Evolutionary conservation across 1,140 invertebrate species (phyloP).

Genomic region (Phortica variegata): DNA sequence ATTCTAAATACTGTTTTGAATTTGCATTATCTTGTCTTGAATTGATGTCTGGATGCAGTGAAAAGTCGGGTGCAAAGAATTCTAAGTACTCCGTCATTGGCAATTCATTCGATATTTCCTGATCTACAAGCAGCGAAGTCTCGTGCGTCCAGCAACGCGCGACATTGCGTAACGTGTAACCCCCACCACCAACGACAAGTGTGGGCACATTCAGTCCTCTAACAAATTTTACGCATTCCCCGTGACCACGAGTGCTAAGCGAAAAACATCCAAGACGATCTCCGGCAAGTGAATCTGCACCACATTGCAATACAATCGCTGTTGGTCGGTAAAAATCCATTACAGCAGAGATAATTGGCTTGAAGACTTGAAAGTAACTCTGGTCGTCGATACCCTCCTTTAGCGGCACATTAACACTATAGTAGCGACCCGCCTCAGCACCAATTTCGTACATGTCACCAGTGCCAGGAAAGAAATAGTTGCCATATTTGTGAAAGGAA

Average conservation of each 20-base stretch:
- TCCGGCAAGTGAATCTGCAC: slow-evolving; percentile 94
- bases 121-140: slow-evolving; percentile 89
- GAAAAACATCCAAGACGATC: slow-evolving; percentile 76
- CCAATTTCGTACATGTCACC: slow-evolving; percentile 99
- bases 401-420: slow-evolving; percentile 95
- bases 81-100: slow-evolving; percentile 94
- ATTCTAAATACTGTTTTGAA: slow-evolving; percentile 86
- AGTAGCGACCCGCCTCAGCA: slow-evolving; percentile 88
- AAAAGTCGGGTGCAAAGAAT: slow-evolving; percentile 95
- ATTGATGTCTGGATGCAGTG: slow-evolving; percentile 85
- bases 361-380: slow-evolving; percentile 91
- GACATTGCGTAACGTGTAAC: slow-evolving; percentile 94
- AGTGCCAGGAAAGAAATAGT: slow-evolving; percentile 97
- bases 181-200: slow-evolving; percentile 81
- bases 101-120: slow-evolving; percentile 87
- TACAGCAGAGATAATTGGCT: slow-evolving; percentile 89
- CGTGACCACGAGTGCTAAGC: slow-evolving; percentile 72
- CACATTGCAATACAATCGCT: slow-evolving; percentile 97
- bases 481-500: slow-evolving; percentile 98
- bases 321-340: slow-evolving; percentile 97
- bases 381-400: slow-evolving; percentile 96
- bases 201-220: slow-evolving; percentile 92
- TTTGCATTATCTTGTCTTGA: slow-evolving; percentile 85
- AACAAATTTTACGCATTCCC: slow-evolving; percentile 96
- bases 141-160: slow-evolving; percentile 99